Evolutionary conservation across 2,113 vertebrate species (phyloP), one percentile per base, ranked within the genome.

Genomic region (Chamaetylas fuelleborni): DNA sequence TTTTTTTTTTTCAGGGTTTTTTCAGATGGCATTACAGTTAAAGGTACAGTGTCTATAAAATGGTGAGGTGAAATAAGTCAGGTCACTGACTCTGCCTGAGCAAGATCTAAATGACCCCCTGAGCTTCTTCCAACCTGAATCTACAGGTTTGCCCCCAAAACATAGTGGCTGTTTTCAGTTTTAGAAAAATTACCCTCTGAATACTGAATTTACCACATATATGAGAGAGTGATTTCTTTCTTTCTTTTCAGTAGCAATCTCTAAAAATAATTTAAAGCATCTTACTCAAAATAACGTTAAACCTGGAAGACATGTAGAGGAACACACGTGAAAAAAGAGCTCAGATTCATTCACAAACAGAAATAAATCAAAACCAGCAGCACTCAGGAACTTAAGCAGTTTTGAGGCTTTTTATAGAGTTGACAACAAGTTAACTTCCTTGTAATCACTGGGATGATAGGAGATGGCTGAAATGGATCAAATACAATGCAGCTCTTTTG

Each of bases 331-430:
- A 42, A 56, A 36, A 74, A 86, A 60, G 8, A 93, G 8, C 19
- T 85, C 81, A 73, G 15, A 90, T 88, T 84, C 70, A 90, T 88
- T 84, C 70, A 76, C 26, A 90, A 70, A 34, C 19, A 62, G 79
- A 81, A 90, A 50, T 33, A 88, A 81, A 70, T 51, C 8, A 73
- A 86, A 92, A 61, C 3, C 29, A 90, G 29, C 38, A 83, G 19
- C 50, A 92, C 2, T 22, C 40, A 85, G 45, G 19, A 88, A 92
- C 31, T 54, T 57, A 48, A 72, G 36, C 23, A 14, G 19, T 38
- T 94, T 56, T 93, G 28, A 88, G 77, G n/a, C 25, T 86, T 95
- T 86, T 91, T 88, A 70, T 53, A 53, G 28, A 79, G 16, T 25
- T 80, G 28, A 83, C 76, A 88, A 82, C 6, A 15, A 88, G 16